Percentiles rank a stretch among this genome's conserved stretches.
These are phyloP conservation scores for Rhagoletis pomonella DNA, from an alignment of 1,140 invertebrate species.

Conservation along the genomic window DNA sequence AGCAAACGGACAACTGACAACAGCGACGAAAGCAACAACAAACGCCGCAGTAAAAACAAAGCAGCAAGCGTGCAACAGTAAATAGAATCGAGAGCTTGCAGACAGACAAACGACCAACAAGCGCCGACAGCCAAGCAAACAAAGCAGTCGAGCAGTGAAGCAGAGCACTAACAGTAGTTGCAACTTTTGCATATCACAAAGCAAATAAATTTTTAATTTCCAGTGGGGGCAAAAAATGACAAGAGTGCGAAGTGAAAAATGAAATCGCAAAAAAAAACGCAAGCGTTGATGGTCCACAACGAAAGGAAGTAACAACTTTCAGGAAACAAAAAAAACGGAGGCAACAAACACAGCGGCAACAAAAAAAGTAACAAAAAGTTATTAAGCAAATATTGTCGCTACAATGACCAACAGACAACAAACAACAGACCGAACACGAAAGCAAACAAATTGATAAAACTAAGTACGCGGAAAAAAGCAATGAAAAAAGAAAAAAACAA, in stretches of 20 bases:
- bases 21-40: neutral
- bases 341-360: too few species aligned
- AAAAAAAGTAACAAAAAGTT: neutral
- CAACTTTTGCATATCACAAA: conserved; percentile 41
- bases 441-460: conserved; percentile 2
- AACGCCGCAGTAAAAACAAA: neutral
- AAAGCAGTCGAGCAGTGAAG: neutral
- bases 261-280: too few species aligned
- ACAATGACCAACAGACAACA: conserved; percentile 6
- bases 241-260: too few species aligned
- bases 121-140: neutral
- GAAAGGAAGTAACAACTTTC: too few species aligned
- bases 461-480: neutral
- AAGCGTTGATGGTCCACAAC: too few species aligned
- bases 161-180: neutral
- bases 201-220: conserved; percentile 44
- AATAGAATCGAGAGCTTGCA: too few species aligned
- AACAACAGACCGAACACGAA: neutral
- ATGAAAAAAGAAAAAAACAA: neutral
- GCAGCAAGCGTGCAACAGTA: neutral
- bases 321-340: too few species aligned
- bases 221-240: neutral
- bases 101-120: neutral
- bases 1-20: neutral
- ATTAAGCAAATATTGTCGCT: conserved; percentile 12